Conservation (phyloP, 2,797 vertebrate species). For the Apogon hyalosoma region DNA sequence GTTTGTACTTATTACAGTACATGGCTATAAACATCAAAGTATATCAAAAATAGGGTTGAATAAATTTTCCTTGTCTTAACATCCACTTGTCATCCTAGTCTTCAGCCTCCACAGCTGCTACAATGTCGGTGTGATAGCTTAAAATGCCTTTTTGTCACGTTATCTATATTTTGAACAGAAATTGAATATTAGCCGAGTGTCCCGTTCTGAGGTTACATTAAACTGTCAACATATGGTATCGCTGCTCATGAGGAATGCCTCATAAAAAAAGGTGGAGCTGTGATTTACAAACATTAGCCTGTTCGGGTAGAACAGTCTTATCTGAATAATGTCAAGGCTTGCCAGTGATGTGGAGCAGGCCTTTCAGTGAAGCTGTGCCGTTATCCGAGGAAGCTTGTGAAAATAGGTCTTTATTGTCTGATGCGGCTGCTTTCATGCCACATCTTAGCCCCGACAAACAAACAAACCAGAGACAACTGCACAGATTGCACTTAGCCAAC, state of each 20-base stretch:
- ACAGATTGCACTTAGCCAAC: constrained; percentile 70
- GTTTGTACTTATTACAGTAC: constrained; percentile 27
- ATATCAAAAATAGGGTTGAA: constrained; percentile 39
- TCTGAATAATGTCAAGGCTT: constrained; percentile 68
- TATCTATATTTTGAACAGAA: constrained; percentile 48
- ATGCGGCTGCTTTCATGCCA: constrained; percentile 49
- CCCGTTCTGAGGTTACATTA: constrained; percentile 45
- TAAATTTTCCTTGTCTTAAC: constrained; percentile 31
- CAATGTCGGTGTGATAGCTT: constrained; percentile 27
- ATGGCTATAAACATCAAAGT: constrained; percentile 40
- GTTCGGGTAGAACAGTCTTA: constrained; percentile 54
- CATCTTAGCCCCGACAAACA: constrained; percentile 61
- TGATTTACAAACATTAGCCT: constrained; percentile 72
- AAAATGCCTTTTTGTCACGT: constrained; percentile 46
- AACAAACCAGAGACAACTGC: constrained; percentile 66
- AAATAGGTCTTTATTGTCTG: constrained; percentile 69
- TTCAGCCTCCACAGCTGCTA: constrained; percentile 9
- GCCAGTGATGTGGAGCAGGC: constrained; percentile 49
- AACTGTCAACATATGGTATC: constrained; percentile 53
- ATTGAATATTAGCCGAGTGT: constrained; percentile 39
- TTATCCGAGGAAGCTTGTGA: constrained; percentile 62
- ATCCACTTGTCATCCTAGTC: constrained; percentile 39
- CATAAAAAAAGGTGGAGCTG: constrained; percentile 22
- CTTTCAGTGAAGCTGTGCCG: constrained; percentile 32
- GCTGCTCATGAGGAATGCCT: constrained; percentile 42